Conservation (phyloP, 2,797 vertebrate genomes). For the Stomatorhinus walkeri region DNA sequence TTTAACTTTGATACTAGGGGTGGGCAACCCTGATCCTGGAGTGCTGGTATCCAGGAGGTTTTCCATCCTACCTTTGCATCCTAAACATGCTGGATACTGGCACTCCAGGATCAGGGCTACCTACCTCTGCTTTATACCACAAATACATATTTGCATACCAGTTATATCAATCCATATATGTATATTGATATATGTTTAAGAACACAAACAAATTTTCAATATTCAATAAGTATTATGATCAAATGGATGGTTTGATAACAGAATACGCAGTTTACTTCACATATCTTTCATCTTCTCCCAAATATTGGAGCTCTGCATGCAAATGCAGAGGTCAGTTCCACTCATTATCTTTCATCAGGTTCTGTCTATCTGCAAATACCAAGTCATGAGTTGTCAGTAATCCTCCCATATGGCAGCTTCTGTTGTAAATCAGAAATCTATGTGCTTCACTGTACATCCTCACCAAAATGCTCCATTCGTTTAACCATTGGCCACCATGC, state of each 20-base stretch:
- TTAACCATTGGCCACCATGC: background rate
- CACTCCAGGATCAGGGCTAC: no score
- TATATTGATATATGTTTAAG: background rate
- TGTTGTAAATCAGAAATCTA: background rate
- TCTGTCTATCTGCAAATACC: background rate
- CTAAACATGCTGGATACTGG: no score
- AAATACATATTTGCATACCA: background rate
- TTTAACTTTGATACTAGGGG: background rate
- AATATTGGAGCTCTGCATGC: background rate
- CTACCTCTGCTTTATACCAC: background rate
- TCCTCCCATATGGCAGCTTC: background rate
- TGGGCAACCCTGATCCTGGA: background rate
- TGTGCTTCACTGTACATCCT: background rate
- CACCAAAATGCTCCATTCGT: background rate
- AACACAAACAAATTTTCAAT: background rate
- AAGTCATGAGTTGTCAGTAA: background rate
- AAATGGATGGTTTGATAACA: background rate
- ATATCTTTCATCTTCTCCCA: background rate
- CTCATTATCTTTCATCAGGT: no score
- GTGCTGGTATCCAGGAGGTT: background rate
- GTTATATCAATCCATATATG: background rate
- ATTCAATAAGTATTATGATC: background rate
- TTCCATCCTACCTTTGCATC: no score
- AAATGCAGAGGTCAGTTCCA: background rate
- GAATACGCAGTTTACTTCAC: background rate